phyloP scores from a whole-genome alignment of 2,888 invertebrate genomes.

The Drosophila rellima region DNA sequence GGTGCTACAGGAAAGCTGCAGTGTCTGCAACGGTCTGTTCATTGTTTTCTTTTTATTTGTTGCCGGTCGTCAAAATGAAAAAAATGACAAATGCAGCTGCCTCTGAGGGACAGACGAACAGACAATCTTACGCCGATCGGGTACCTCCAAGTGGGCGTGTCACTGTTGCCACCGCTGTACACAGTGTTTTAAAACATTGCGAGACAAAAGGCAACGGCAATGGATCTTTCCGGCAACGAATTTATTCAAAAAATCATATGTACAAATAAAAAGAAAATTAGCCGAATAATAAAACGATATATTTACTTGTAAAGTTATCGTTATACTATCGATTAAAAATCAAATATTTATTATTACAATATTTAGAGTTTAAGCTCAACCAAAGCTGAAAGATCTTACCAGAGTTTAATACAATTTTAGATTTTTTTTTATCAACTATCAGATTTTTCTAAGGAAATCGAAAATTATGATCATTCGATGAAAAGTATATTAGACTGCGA shows the following conservation, averaged over 20 bases:
- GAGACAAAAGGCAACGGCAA: constrained; percentile 3
- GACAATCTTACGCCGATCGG: constrained; percentile 22
- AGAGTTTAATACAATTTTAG: not conserved
- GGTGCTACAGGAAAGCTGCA: constrained; percentile 16
- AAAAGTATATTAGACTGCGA: not conserved
- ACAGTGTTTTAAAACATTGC: constrained; percentile 2
- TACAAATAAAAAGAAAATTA: constrained; percentile 1
- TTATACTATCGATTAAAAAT: not conserved
- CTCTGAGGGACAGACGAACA: constrained; percentile 21
- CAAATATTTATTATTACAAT: no score
- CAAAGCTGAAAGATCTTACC: not conserved
- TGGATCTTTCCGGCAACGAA: not conserved
- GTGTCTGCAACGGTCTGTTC: constrained; percentile 32
- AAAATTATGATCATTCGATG: not conserved
- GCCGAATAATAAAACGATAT: not conserved
- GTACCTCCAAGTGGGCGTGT: constrained; percentile 33
- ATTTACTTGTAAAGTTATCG: not conserved
- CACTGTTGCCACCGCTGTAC: constrained; percentile 1
- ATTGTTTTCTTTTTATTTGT: constrained; percentile 25
- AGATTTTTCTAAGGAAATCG: not conserved
- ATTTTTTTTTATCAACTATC: not conserved
- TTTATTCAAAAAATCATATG: not conserved
- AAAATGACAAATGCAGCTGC: constrained; percentile 53
- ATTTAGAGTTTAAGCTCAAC: not conserved
- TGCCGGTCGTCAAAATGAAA: constrained; percentile 42